phyloP scores from a whole-genome alignment of 2,113 vertebrate species.

The Oryctolagus cuniculus region mOryCun1.1 NC_091433.1:196162001-196162500 shows the following conservation, averaged over 20 bases:
- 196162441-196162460: neutral
- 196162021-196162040: too few relatives aligned
- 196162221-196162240: accelerated
- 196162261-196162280: too few relatives aligned
- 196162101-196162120: too few relatives aligned
- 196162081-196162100: accelerated
- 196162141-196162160: neutral
- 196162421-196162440: neutral
- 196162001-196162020: too few relatives aligned
- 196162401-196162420: too few relatives aligned
- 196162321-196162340: neutral
- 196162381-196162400: neutral
- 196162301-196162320: too few relatives aligned
- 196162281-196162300: neutral
- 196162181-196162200: accelerated
- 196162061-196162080: too few relatives aligned
- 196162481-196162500: neutral
- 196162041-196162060: too few relatives aligned
- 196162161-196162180: accelerated
- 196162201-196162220: neutral
- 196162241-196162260: neutral
- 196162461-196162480: neutral
- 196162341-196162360: neutral
- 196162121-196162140: accelerated
- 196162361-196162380: accelerated